Evolutionary conservation across 2,113 vertebrate genomes (phyloP).

Genomic region (Lagopus muta): DNA sequence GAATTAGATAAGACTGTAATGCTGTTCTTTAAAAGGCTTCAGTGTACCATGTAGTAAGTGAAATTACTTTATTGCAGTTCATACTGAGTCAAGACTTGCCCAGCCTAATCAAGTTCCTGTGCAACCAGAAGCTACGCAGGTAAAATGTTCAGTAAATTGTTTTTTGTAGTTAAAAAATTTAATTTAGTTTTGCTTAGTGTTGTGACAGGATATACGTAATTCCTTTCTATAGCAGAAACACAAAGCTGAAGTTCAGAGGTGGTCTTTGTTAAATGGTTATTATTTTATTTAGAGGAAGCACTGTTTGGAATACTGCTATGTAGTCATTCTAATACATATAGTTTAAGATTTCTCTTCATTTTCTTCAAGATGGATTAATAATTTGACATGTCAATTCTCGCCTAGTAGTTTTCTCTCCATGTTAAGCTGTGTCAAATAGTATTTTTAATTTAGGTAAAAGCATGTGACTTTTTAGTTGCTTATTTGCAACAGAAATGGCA

Average conservation of each 20-base stretch:
- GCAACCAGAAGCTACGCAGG: slow-evolving; percentile 91
- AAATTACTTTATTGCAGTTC: slow-evolving; percentile 77
- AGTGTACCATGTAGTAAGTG: neutral
- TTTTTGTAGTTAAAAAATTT: neutral
- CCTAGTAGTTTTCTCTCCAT: neutral
- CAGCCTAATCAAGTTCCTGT: slow-evolving; percentile 87
- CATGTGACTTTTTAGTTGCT: neutral
- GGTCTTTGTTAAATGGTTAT: neutral
- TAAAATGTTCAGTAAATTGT: slow-evolving; percentile 50
- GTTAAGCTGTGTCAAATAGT: neutral
- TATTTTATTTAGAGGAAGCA: neutral
- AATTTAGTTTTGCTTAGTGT: neutral
- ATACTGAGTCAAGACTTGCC: slow-evolving; percentile 89
- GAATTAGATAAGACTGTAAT: neutral
- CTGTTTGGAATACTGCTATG: neutral
- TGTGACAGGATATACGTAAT: neutral
- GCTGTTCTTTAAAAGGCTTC: neutral
- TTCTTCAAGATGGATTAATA: neutral
- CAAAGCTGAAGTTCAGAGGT: accelerated
- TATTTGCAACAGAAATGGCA: neutral
- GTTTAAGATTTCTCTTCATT: neutral
- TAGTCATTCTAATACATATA: neutral
- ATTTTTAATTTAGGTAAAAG: neutral
- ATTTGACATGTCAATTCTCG: neutral
- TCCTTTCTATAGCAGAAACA: neutral